Evolutionary conservation across 2,797 vertebrate genomes (phyloP), one percentile per base, ranked within the genome.

Genomic region (Tarsius wallacei): DNA sequence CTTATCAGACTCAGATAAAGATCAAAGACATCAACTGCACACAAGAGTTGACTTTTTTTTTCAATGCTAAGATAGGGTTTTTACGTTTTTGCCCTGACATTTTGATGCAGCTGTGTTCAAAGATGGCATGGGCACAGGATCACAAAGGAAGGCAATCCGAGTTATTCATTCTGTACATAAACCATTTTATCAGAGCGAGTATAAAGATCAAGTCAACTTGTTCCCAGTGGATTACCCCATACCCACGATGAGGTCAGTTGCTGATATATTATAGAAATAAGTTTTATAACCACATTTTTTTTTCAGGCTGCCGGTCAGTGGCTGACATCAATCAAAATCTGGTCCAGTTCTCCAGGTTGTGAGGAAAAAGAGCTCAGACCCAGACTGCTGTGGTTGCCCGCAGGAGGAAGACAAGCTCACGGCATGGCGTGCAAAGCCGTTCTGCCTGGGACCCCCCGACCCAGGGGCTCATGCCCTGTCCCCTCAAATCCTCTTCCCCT

Each of bases 291-390:
- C 33, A 1, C 11, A 8, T 87, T 93, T 6, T 97, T 97, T n/a
- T 98, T 97, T 76, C 97, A 99, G 99, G 99, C 74, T 99, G 99
- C 98, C 98, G 99, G 96, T 99, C 99, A 0, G 70, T 99, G 63
- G 98, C 99, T 2, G 99, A 99, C 98, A 99, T 99, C 98, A 99
- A 98, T 98, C 98, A 78, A 97, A 99, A 99, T 98, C 98, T 99
- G 59, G 98, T 99, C 97, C 99, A 99, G 98, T 98, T 99, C 96
- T 99, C 99, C 78, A 99, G 98, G 97, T 98, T 99, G 59, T 99
- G 96, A 98, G 59, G 19, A 71, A 21, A 14, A 14, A 71, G 0
- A 28, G 66, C 66, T 9, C 10, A 36, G 6, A 13, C 51, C 3
- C 12, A 53, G 66, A 15, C 21, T 4, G 13, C 57, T 24, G 73